Evolutionary conservation across 2,797 vertebrate species (phyloP), one percentile per base, ranked within the genome.

Genomic region (Clarias laeviceps): DNA sequence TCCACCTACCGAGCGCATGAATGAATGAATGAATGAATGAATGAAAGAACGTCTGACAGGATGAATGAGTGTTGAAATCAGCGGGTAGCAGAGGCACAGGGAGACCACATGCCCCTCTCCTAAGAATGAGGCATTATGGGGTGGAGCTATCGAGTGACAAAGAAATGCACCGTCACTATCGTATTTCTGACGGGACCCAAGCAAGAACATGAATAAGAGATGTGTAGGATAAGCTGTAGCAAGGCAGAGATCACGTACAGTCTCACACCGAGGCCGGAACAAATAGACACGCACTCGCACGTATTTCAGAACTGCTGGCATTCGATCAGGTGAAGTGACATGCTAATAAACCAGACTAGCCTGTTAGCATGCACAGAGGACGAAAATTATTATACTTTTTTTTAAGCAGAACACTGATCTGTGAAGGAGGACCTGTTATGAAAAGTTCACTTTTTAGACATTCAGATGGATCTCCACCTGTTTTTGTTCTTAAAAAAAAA

Each of bases 191-290:
- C 64, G 24, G 37, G 90, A 90, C 92, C 89, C 85, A 29, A 91
- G 91, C 85, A 7, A 87, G 68, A 34, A 22, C 91, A 91, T 95
- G 90, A 94, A 94, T 94, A 91, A 95, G 87, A 91, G 12, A 94
- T 94, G 90, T 27, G 66, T 64, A 64, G 82, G 86, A 24, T 83
- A 62, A 61, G 76, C 40, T 40, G 32, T n/a, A n/a, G 20, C 77
- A 82, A 78, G 45, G 62, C 66, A 29, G 45, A 40, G 59, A 65
- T 61, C 61, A 11, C 1, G 17, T 50, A 83, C n/a, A 34, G 24
- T n/a, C 34, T 80, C 5, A 0, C 18, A 5, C 59, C 17, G 34
- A 15, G 24, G 32, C 61, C 11, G 5, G 45, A 54, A 74, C 0
- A 15, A 50, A 45, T 17, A 45, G 24, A 66, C 45, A 40, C 12